These are phyloP conservation scores for Marcusenius ussheri DNA, from an alignment of 2,113 vertebrate species.

Conservation along the genomic window DNA sequence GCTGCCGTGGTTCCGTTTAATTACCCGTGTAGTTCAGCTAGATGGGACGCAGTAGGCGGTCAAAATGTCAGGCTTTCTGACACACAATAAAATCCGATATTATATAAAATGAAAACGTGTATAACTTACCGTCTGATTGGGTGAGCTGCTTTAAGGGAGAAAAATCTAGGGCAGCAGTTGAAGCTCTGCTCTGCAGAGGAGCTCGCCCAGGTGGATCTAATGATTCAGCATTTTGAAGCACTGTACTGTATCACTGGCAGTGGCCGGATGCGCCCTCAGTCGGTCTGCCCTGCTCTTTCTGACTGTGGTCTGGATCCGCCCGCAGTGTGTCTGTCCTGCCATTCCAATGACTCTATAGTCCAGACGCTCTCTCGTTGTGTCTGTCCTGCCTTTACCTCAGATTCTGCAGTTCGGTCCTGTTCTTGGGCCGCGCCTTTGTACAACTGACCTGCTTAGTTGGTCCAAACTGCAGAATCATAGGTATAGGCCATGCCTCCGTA, in stretches of 20 bases:
- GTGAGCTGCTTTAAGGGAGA: neutral
- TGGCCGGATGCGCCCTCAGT: neutral
- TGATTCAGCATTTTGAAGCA: slow-evolving; percentile 57
- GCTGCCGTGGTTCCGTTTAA: neutral
- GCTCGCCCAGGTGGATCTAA: slow-evolving; percentile 51
- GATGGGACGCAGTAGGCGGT: neutral
- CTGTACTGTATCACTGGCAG: neutral
- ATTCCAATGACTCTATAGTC: neutral
- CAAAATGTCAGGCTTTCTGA: slow-evolving; percentile 32
- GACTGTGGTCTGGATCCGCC: neutral
- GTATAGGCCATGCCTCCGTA: neutral
- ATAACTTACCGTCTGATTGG: neutral
- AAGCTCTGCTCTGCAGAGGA: slow-evolving; percentile 22
- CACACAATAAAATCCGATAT: neutral
- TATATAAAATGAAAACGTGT: neutral
- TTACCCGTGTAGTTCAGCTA: neutral
- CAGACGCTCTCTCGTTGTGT: neutral
- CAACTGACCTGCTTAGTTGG: neutral
- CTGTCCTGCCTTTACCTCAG: neutral
- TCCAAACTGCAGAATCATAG: neutral
- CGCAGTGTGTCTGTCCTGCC: neutral
- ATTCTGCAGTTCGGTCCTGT: neutral
- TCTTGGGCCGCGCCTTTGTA: neutral
- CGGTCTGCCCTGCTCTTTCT: neutral
- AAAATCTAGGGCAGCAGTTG: neutral